These are phyloP conservation scores for Bucco capensis DNA, from an alignment of 2,113 vertebrate species.

Conservation along the genomic window DNA sequence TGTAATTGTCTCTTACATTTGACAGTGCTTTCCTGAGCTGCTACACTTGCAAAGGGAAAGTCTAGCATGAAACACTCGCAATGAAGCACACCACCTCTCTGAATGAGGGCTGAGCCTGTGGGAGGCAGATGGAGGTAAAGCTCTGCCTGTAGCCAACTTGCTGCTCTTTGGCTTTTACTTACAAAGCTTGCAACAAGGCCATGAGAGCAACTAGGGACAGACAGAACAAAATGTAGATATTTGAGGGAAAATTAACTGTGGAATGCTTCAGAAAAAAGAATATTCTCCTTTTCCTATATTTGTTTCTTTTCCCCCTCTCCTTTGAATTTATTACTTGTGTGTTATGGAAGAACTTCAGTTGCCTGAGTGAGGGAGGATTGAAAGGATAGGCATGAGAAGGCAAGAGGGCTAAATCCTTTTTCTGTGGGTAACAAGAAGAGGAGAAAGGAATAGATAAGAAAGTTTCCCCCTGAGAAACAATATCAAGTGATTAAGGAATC, in stretches of 20 bases:
- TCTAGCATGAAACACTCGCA: background rate
- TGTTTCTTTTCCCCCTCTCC: rapidly evolving
- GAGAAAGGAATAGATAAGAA: background rate
- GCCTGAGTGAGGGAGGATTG: background rate
- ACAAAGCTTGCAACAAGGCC: background rate
- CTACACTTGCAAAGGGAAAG: background rate
- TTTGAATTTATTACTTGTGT: background rate
- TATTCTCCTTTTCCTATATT: rapidly evolving
- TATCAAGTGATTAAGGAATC: background rate
- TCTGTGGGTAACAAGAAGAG: background rate
- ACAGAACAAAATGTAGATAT: background rate
- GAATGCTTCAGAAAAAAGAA: background rate
- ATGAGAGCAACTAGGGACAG: background rate
- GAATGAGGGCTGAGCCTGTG: background rate
- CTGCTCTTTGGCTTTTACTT: background rate
- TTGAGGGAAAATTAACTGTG: background rate
- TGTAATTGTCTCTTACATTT: background rate
- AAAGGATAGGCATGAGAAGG: background rate
- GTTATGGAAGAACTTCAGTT: background rate
- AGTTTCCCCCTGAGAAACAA: background rate
- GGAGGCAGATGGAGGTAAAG: background rate
- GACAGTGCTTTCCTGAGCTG: background rate
- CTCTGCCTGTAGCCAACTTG: background rate
- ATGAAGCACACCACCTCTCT: background rate
- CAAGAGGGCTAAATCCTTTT: background rate